These are phyloP conservation scores for Peromyscus attwateri DNA, from an alignment of 2,797 vertebrate species.

Conservation along the genomic window DNA sequence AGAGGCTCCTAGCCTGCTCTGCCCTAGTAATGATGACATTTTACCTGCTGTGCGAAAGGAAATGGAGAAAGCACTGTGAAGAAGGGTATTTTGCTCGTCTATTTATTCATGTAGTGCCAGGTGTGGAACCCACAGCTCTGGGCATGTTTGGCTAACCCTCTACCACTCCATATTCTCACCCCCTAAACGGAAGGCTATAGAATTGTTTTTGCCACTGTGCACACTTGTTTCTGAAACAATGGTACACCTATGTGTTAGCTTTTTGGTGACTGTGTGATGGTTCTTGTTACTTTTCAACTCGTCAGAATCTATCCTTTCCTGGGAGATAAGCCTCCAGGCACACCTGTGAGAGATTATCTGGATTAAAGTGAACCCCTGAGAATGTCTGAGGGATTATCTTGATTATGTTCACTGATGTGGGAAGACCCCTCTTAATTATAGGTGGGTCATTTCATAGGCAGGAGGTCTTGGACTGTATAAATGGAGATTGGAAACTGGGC, in stretches of 20 bases:
- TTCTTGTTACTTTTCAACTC: background rate
- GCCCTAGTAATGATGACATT: background rate
- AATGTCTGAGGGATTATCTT: background rate
- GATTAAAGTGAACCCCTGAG: background rate
- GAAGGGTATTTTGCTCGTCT: background rate
- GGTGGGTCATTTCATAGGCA: background rate
- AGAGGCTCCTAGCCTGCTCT: background rate
- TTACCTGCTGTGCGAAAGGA: background rate
- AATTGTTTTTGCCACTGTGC: background rate
- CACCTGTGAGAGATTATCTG: background rate
- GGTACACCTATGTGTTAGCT: background rate
- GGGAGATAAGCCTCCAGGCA: background rate
- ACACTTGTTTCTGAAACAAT: slow-evolving; percentile 34
- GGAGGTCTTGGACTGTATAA: too few relatives aligned
- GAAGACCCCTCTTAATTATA: background rate
- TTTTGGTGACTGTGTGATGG: background rate
- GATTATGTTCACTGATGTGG: background rate
- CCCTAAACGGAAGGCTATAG: background rate
- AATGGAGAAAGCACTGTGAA: slow-evolving; percentile 27
- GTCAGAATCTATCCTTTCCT: background rate
- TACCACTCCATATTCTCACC: background rate
- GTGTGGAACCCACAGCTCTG: background rate
- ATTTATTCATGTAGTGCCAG: background rate
- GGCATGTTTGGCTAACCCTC: background rate
- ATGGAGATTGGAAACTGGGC: rapidly evolving